Percentiles rank a stretch among this genome's conserved stretches.
Evolutionary conservation across 2,113 vertebrate genomes (phyloP).

Genomic region (Paramisgurnus dabryanus): DNA sequence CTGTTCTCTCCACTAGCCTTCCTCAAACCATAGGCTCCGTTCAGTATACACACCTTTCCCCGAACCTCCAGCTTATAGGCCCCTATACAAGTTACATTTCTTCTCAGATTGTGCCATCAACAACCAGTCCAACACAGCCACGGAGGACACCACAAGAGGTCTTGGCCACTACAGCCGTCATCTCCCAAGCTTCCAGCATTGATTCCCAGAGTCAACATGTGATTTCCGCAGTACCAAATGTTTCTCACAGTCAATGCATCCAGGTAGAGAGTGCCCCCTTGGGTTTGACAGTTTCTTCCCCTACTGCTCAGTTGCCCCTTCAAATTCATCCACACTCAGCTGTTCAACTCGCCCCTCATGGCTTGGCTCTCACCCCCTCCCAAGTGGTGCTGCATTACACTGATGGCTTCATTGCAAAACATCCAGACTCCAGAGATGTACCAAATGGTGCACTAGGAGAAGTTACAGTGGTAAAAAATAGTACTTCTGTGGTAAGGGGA

Average conservation of each 20-base stretch:
- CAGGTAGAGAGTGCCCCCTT: slow-evolving; percentile 90
- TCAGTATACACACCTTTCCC: slow-evolving; percentile 90
- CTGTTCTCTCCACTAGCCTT: slow-evolving; percentile 83
- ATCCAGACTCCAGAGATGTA: slow-evolving; percentile 83
- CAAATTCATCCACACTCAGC: slow-evolving; percentile 90
- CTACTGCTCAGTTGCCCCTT: slow-evolving; percentile 80
- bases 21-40: slow-evolving; percentile 86
- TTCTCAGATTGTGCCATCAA: slow-evolving; percentile 88
- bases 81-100: slow-evolving; percentile 95
- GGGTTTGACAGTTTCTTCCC: slow-evolving; percentile 78
- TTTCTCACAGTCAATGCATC: slow-evolving; percentile 86
- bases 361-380: slow-evolving; percentile 88
- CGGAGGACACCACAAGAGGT: slow-evolving; percentile 88
- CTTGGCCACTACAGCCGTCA: slow-evolving; percentile 87
- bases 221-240: slow-evolving; percentile 79
- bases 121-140: slow-evolving; percentile 71
- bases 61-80: slow-evolving; percentile 94
- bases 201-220: slow-evolving; percentile 76
- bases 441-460: slow-evolving; percentile 90
- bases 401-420: slow-evolving; percentile 81
- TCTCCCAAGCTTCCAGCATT: slow-evolving; percentile 82
- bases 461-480: slow-evolving; percentile 70
- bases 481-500: slow-evolving; percentile 48
- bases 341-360: slow-evolving; percentile 79
- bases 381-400: slow-evolving; percentile 94